Percentiles rank a stretch among this genome's conserved stretches.
These are phyloP conservation scores for Danio aesculapii DNA, from an alignment of 2,797 vertebrate species.

Conservation along the genomic window DNA sequence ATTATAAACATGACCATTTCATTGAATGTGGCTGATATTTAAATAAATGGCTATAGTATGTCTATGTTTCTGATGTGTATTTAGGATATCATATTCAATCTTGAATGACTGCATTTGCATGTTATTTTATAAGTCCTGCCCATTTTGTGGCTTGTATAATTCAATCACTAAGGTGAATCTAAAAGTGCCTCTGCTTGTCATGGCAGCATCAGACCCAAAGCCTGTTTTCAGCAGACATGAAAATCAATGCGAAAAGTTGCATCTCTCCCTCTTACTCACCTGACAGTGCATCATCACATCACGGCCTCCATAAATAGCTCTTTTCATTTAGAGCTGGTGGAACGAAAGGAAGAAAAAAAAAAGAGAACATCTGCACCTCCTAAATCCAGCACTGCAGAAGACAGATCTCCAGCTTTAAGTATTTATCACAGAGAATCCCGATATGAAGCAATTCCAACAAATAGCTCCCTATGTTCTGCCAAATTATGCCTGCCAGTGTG, in stretches of 20 bases:
- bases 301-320: conserved; percentile 48
- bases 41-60: too few relatives aligned
- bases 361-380: not conserved
- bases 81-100: too few relatives aligned
- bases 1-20: too few relatives aligned
- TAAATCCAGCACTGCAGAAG: conserved; percentile 26
- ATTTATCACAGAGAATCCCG: conserved; percentile 25
- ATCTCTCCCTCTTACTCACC: conserved; percentile 35
- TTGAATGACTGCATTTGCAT: too few relatives aligned
- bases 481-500: conserved; percentile 6
- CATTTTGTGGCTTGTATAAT: conserved; percentile 28
- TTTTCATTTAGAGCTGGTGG: conserved; percentile 42
- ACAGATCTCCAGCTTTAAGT: not conserved
- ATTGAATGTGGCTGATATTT: too few relatives aligned
- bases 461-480: conserved; percentile 8
- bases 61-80: too few relatives aligned
- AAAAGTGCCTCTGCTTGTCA: conserved; percentile 47
- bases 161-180: conserved; percentile 29
- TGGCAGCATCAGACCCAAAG: conserved; percentile 24
- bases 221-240: conserved; percentile 52
- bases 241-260: conserved; percentile 55
- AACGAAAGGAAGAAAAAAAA: conserved; percentile 23
- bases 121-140: not conserved
- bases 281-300: conserved; percentile 48
- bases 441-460: conserved; percentile 43